phyloP scores from a whole-genome alignment of 1,140 invertebrate genomes.

The Drosophila nigromelanica region DNA sequence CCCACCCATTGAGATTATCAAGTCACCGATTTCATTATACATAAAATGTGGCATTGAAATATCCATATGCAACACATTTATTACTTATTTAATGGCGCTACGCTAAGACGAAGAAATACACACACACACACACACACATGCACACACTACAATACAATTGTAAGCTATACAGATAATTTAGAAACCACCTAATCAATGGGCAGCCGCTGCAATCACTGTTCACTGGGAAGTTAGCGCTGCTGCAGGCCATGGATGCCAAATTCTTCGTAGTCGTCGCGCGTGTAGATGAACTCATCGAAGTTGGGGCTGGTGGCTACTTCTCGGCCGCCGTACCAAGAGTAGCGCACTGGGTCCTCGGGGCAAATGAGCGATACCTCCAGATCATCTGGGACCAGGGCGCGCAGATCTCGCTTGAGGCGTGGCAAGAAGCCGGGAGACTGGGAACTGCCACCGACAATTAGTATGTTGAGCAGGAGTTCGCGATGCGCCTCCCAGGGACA shows the following conservation, averaged over 20 bases:
- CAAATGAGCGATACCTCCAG: constrained; percentile 90
- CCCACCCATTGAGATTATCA: too few relatives aligned
- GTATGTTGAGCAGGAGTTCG: constrained; percentile 94
- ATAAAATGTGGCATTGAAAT: background rate
- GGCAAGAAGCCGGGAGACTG: constrained; percentile 93
- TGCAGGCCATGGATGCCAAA: constrained; percentile 86
- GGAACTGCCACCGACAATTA: constrained; percentile 95
- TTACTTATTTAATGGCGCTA: background rate
- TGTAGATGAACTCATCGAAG: constrained; percentile 90
- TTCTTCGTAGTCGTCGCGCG: constrained; percentile 95
- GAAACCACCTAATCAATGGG: constrained; percentile 6
- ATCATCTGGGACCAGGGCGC: constrained; percentile 90
- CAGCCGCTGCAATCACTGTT: background rate
- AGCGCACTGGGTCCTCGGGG: constrained; percentile 91
- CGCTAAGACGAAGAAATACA: background rate
- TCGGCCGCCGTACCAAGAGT: constrained; percentile 95
- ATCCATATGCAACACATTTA: background rate
- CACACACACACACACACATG: background rate
- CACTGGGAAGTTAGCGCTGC: constrained; percentile 28
- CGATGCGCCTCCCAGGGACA: constrained; percentile 92
- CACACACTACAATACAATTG: background rate
- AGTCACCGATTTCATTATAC: background rate
- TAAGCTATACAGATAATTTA: background rate
- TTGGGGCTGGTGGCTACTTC: constrained; percentile 89
- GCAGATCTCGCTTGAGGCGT: constrained; percentile 91